phyloP scores from a whole-genome alignment of 2,888 invertebrate genomes.

The Automeris io region DNA sequence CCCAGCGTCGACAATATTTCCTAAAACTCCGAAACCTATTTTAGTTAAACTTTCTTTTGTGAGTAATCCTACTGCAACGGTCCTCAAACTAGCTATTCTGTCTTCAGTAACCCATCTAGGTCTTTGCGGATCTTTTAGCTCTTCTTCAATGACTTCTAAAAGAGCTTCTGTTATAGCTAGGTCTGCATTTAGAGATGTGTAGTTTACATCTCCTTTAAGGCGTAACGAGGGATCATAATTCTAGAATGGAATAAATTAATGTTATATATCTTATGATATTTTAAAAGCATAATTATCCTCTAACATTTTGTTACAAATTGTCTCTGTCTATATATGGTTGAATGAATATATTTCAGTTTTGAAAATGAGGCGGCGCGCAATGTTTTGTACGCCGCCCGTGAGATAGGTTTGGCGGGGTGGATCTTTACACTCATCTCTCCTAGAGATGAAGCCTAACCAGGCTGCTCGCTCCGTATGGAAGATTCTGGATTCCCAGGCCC shows the following conservation, averaged over 20 bases:
- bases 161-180: conserved; percentile 32
- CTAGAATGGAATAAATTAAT: conserved; percentile 24
- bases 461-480: no score
- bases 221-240: conserved; percentile 43
- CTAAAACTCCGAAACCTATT: conserved; percentile 48
- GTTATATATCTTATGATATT: no score
- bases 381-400: no score
- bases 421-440: no score
- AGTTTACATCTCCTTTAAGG: conserved; percentile 43
- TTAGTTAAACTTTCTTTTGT: conserved; percentile 52
- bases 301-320: no score
- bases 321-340: no score
- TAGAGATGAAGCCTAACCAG: no score
- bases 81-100: conserved; percentile 31
- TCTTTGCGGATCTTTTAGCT: conserved; percentile 35
- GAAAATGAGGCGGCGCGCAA: no score
- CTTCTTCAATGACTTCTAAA: conserved; percentile 31
- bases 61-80: conserved; percentile 32
- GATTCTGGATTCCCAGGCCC: no score
- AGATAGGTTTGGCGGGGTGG: no score
- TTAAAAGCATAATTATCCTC: no score
- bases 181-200: conserved; percentile 33
- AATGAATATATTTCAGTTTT: no score
- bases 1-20: conserved; percentile 56
- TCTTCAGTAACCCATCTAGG: conserved; percentile 57